Percentiles rank a stretch among this genome's conserved stretches.
Conservation (phyloP, 92 coral and sea anemone species). For the Palythoa heliodiscus region DNA sequence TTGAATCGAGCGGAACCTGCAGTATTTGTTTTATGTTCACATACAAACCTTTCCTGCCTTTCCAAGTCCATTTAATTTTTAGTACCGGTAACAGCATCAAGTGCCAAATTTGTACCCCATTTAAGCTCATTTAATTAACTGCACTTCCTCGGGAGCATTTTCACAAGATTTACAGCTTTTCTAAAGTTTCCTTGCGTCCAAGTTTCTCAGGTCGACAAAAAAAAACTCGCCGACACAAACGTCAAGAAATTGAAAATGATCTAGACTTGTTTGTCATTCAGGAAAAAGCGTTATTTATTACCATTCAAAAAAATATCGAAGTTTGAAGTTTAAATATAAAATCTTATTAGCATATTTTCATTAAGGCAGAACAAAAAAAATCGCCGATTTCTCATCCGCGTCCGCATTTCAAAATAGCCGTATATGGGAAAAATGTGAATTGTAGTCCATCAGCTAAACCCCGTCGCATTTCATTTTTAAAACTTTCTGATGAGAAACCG, state of each 20-base stretch:
- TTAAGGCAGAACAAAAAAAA: too few relatives aligned
- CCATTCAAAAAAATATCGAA: too few relatives aligned
- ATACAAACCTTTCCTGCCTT: slow-evolving; percentile 2
- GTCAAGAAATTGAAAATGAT: neutral
- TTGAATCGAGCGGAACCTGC: neutral
- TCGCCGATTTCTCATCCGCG: too few relatives aligned
- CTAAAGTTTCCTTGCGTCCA: neutral
- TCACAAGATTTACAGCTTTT: neutral
- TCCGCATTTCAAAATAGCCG: too few relatives aligned
- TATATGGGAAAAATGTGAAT: too few relatives aligned
- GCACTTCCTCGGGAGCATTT: neutral
- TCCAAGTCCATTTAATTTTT: neutral
- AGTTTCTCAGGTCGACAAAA: neutral
- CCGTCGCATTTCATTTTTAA: too few relatives aligned
- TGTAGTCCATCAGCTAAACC: too few relatives aligned
- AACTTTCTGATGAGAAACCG: too few relatives aligned
- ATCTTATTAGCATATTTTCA: too few relatives aligned
- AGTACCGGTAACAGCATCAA: neutral
- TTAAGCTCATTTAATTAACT: neutral
- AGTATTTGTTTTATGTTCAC: neutral
- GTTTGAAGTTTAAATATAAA: too few relatives aligned
- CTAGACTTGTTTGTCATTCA: too few relatives aligned
- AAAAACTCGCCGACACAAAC: neutral
- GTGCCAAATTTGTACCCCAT: neutral
- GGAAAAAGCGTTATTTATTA: too few relatives aligned